phyloP scores from a whole-genome alignment of 2,888 invertebrate species.

The Drosophila suboccidentalis region DNA sequence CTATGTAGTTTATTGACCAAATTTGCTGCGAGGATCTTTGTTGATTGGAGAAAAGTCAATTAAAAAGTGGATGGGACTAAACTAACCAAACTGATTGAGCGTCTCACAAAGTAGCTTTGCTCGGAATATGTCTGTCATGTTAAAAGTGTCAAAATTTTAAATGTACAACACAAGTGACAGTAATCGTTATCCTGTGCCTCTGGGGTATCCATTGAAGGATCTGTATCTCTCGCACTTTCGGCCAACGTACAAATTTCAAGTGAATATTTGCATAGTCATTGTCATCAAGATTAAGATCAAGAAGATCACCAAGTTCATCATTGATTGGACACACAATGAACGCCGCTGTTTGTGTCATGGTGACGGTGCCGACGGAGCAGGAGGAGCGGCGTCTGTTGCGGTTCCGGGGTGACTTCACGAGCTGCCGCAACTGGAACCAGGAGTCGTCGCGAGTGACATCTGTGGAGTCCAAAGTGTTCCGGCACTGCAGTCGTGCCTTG shows the following conservation, averaged over 20 bases:
- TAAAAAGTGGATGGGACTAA: not conserved
- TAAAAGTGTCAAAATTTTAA: not conserved
- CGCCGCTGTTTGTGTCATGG: conserved; percentile 86
- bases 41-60: no score
- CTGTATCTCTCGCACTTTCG: not conserved
- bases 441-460: not conserved
- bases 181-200: conserved; percentile 15
- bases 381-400: conserved; percentile 83
- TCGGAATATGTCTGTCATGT: not conserved
- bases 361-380: conserved; percentile 86
- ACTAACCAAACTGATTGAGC: no score
- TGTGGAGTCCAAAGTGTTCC: conserved; percentile 75
- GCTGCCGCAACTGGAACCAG: not conserved
- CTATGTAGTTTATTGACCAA: no score
- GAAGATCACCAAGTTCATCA: not conserved
- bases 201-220: conserved; percentile 6
- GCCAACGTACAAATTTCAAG: conserved; percentile 31
- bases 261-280: not conserved
- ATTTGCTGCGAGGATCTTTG: no score
- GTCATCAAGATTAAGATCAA: not conserved
- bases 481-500: conserved; percentile 8
- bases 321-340: conserved; percentile 30
- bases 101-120: conserved; percentile 4
- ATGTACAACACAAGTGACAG: conserved; percentile 7
- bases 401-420: not conserved